Evolutionary conservation across 2,797 vertebrate species (phyloP).

Genomic region (Nannoperca australis): DNA sequence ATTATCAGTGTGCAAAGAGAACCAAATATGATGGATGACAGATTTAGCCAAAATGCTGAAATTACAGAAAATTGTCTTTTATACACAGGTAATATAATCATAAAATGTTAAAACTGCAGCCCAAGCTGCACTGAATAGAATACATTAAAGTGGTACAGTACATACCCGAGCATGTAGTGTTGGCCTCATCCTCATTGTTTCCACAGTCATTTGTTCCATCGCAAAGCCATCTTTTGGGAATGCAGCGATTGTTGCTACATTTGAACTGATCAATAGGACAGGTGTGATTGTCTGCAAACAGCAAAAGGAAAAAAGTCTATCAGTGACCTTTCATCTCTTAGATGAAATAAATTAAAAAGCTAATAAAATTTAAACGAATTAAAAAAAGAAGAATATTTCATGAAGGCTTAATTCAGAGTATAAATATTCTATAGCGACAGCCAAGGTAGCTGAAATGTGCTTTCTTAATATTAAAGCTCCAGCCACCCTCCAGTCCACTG

Average conservation of each 20-base stretch:
- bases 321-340: background rate
- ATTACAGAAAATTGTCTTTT: background rate
- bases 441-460: background rate
- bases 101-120: background rate
- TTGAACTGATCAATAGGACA: conserved; percentile 96
- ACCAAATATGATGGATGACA: background rate
- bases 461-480: background rate
- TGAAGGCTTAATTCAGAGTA: background rate
- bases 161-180: conserved; percentile 93
- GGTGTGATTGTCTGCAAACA: conserved; percentile 89
- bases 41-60: background rate
- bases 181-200: conserved; percentile 93
- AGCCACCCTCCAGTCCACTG: background rate
- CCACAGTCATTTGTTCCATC: conserved; percentile 96
- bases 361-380: background rate
- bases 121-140: background rate
- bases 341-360: background rate
- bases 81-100: background rate
- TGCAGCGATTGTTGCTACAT: conserved; percentile 95
- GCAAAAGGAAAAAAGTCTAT: background rate
- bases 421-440: background rate
- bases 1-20: background rate
- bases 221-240: conserved; percentile 96
- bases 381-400: background rate
- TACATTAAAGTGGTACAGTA: background rate